These are phyloP conservation scores for Tichodroma muraria DNA, from an alignment of 2,113 vertebrate genomes.

Conservation along the genomic window DNA sequence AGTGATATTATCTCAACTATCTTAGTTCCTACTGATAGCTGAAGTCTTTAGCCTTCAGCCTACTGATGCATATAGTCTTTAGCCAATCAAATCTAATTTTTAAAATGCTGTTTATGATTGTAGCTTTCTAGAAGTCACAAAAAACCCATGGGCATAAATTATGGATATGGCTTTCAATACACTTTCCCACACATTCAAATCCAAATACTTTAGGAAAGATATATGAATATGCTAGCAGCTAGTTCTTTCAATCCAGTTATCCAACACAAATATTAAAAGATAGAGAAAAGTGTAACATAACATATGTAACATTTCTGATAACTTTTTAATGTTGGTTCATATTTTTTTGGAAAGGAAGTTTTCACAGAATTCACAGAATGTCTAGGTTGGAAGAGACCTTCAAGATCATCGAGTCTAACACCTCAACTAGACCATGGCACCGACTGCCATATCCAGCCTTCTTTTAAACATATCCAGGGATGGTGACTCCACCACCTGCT, in stretches of 20 bases:
- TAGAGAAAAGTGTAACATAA: not conserved
- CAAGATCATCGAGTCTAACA: no score
- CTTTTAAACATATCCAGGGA: no score
- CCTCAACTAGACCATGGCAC: no score
- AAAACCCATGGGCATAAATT: not conserved
- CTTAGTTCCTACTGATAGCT: not conserved
- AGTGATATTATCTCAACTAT: not conserved
- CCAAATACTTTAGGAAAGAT: not conserved
- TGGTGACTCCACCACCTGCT: no score
- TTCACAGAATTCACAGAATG: no score
- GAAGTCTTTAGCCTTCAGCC: not conserved
- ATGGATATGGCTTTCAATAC: not conserved
- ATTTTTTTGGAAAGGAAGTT: no score
- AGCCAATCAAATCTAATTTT: not conserved
- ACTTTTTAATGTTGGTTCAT: not conserved
- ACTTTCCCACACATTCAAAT: not conserved
- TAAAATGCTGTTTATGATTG: not conserved
- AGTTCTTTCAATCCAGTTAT: not conserved
- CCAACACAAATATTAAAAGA: not conserved
- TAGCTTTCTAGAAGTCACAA: slow-evolving; percentile 6
- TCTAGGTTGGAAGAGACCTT: no score
- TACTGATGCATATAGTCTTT: not conserved
- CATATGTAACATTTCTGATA: not conserved
- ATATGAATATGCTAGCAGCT: not conserved
- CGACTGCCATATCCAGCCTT: no score